Evolutionary conservation across 1,140 invertebrate genomes (phyloP).

Genomic region (Gonatopus flavifemur): DNA sequence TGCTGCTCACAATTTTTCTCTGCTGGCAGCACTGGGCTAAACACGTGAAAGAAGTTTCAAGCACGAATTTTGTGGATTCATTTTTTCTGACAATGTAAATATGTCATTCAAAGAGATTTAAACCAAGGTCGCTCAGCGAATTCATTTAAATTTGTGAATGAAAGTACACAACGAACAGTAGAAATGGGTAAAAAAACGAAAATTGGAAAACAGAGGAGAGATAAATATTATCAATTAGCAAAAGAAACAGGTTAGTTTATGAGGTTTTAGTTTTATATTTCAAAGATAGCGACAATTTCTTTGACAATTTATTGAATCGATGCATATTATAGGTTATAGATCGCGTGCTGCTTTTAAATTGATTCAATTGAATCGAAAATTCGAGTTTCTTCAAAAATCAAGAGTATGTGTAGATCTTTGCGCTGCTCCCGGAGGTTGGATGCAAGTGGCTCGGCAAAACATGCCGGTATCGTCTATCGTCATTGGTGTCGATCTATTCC

Average conservation of each 20-base stretch:
- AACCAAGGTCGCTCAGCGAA: no score
- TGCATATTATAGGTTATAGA: conserved; percentile 75
- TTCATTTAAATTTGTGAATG: no score
- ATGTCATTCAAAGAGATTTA: no score
- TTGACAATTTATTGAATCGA: not conserved
- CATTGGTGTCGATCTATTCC: conserved; percentile 93
- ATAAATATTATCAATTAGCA: conserved; percentile 98
- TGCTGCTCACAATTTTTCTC: no score
- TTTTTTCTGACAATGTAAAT: no score
- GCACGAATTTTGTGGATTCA: no score
- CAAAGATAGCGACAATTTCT: not conserved
- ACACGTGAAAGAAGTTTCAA: no score
- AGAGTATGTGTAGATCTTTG: conserved; percentile 97
- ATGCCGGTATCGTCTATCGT: conserved; percentile 97
- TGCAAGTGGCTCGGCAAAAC: conserved; percentile 98
- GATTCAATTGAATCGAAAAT: conserved; percentile 96
- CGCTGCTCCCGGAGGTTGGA: conserved; percentile 99
- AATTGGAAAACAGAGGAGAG: conserved; percentile 95
- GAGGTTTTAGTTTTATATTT: not conserved
- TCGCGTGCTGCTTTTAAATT: conserved; percentile 98
- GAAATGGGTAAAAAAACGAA: conserved; percentile 96
- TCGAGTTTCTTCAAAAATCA: conserved; percentile 94
- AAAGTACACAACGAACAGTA: no score
- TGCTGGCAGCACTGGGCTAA: no score
- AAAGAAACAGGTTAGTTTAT: conserved; percentile 89